Conservation (phyloP, 2,797 vertebrate genomes). For the Anguilla obscura region DNA sequence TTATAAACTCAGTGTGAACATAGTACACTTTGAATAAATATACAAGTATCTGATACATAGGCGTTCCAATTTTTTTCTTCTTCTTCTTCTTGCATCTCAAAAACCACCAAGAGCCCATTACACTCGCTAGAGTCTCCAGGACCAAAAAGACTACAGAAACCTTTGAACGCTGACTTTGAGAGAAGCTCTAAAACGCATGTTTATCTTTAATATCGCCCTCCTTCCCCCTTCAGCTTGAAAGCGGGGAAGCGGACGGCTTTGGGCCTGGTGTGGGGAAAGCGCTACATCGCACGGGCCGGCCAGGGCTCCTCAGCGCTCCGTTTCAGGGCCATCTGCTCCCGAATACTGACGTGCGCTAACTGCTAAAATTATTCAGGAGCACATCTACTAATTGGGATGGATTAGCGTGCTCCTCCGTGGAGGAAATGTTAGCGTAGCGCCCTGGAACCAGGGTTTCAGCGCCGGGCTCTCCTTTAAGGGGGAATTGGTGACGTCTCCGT, state of each 20-base stretch:
- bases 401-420: too few species aligned
- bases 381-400: too few species aligned
- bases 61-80: too few species aligned
- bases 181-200: neutral
- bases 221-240: neutral
- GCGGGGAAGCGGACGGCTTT: neutral
- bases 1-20: neutral
- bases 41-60: too few species aligned
- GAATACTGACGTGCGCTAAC: too few species aligned
- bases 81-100: neutral
- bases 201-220: neutral
- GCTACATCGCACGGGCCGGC: too few species aligned
- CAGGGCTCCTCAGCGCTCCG: too few species aligned
- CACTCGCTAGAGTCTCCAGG: neutral
- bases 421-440: too few species aligned
- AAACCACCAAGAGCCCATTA: neutral
- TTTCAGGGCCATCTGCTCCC: too few species aligned
- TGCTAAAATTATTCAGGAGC: too few species aligned
- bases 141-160: neutral
- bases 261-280: neutral
- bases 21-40: neutral
- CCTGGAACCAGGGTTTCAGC: neutral
- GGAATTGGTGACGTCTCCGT: neutral
- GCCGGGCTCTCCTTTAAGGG: neutral
- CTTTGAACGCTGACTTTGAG: too few species aligned